Conservation (phyloP, 2,797 vertebrate genomes). For the Enteromius treurensis region DNA sequence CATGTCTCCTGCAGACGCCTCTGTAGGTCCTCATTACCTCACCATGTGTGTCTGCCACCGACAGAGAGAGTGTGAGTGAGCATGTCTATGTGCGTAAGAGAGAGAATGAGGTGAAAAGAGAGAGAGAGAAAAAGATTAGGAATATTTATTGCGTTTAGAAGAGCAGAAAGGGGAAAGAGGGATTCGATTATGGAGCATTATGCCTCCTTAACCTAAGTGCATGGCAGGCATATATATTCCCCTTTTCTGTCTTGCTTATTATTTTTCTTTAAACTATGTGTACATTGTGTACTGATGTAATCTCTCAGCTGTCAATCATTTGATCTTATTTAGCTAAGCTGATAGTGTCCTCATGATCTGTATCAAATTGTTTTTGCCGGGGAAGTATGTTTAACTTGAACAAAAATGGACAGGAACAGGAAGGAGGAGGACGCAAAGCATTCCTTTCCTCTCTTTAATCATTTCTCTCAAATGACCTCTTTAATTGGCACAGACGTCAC, state of each 20-base stretch:
- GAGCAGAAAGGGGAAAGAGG: conserved; percentile 40
- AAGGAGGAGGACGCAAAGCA: conserved; percentile 1
- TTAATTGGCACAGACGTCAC: conserved; percentile 15
- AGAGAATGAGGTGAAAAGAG: conserved; percentile 44
- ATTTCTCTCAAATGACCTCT: conserved; percentile 16
- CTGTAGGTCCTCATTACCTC: conserved; percentile 78
- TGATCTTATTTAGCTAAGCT: neutral
- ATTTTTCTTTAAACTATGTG: neutral
- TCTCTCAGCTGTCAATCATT: conserved; percentile 8
- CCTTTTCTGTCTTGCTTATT: neutral
- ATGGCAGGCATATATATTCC: neutral
- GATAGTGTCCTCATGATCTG: neutral
- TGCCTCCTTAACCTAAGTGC: neutral
- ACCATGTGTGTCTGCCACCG: conserved; percentile 61
- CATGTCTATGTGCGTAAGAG: conserved; percentile 26
- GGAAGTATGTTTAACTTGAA: conserved; percentile 21
- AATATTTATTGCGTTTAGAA: conserved; percentile 23
- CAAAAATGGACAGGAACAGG: conserved; percentile 11
- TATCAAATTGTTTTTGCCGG: conserved; percentile 4
- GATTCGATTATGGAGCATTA: neutral
- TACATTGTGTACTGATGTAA: neutral
- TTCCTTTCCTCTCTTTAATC: conserved; percentile 7
- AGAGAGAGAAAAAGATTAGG: conserved; percentile 54
- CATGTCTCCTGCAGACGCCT: conserved; percentile 72
- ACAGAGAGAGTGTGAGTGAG: conserved; percentile 43